Evolutionary conservation across 2,888 invertebrate species (phyloP).

Genomic region (Orthosia gracilis): DNA sequence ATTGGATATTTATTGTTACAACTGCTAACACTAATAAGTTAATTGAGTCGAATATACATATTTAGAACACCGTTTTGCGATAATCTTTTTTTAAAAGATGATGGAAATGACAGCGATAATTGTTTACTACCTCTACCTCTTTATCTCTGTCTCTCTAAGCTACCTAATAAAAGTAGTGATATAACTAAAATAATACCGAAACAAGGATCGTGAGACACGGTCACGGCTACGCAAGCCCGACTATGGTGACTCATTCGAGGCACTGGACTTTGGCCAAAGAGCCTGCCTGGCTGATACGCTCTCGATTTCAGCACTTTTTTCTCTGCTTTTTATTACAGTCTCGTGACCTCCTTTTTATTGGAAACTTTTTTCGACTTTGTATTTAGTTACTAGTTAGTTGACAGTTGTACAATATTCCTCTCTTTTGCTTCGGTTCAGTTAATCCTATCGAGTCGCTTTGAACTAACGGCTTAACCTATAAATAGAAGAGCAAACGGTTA

Average conservation of each 20-base stretch:
- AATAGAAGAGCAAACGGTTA: conserved; percentile 19
- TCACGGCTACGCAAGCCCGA: conserved; percentile 61
- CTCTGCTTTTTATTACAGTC: conserved; percentile 55
- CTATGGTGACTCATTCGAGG: conserved; percentile 61
- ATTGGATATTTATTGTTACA: not conserved
- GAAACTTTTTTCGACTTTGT: conserved; percentile 50
- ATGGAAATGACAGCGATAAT: not conserved
- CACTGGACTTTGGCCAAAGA: conserved; percentile 65
- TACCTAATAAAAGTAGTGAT: conserved; percentile 57
- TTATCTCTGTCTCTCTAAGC: conserved; percentile 1
- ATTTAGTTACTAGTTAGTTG: conserved; percentile 21
- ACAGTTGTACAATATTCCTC: conserved; percentile 49
- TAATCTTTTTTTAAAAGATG: not conserved
- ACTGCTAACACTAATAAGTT: conserved; percentile 6
- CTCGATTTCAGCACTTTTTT: conserved; percentile 66
- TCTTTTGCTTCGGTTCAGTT: conserved; percentile 34
- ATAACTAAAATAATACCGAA: conserved; percentile 56
- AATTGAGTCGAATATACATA: conserved; percentile 10
- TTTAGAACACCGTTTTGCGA: not conserved
- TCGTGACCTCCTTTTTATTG: conserved; percentile 67
- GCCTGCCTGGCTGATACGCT: conserved; percentile 64
- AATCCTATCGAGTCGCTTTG: conserved; percentile 16
- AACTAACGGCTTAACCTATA: conserved; percentile 38
- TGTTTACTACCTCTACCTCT: not conserved
- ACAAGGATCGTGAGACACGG: conserved; percentile 66